These are phyloP conservation scores for Anabacerthia variegaticeps DNA, from an alignment of 2,797 vertebrate species.

Conservation along the genomic window DNA sequence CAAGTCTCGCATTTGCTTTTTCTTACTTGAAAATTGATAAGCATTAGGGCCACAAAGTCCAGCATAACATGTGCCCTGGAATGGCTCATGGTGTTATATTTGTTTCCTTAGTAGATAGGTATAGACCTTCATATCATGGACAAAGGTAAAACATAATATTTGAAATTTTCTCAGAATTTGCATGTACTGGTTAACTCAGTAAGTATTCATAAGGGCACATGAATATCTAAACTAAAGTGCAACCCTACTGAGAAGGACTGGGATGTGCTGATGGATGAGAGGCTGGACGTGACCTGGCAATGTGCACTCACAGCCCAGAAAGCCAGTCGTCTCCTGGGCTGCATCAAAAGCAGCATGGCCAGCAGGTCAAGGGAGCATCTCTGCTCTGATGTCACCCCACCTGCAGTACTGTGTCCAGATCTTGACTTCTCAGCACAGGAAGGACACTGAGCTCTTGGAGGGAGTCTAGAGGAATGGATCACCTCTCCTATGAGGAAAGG, in stretches of 20 bases:
- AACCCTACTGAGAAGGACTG: fast-evolving
- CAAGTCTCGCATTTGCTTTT: neutral
- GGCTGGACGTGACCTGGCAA: neutral
- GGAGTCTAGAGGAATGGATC: neutral
- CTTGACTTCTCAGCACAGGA: neutral
- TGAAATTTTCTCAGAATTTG: neutral
- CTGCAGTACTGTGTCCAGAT: neutral
- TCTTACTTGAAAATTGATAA: neutral
- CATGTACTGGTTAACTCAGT: neutral
- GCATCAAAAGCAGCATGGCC: fast-evolving
- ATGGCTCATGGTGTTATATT: neutral
- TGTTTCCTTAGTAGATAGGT: neutral
- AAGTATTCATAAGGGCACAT: neutral
- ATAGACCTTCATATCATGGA: neutral
- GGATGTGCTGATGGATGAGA: neutral
- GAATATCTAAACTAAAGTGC: neutral
- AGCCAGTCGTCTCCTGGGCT: fast-evolving
- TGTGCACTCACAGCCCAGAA: fast-evolving
- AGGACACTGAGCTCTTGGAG: neutral
- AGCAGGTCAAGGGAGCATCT: neutral
- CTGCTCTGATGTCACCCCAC: neutral
- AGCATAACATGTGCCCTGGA: neutral
- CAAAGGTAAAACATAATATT: neutral
- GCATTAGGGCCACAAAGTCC: neutral
- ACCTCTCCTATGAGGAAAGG: neutral